These are phyloP conservation scores for Burhinus bistriatus DNA, from an alignment of 2,113 vertebrate genomes.

Conservation along the genomic window DNA sequence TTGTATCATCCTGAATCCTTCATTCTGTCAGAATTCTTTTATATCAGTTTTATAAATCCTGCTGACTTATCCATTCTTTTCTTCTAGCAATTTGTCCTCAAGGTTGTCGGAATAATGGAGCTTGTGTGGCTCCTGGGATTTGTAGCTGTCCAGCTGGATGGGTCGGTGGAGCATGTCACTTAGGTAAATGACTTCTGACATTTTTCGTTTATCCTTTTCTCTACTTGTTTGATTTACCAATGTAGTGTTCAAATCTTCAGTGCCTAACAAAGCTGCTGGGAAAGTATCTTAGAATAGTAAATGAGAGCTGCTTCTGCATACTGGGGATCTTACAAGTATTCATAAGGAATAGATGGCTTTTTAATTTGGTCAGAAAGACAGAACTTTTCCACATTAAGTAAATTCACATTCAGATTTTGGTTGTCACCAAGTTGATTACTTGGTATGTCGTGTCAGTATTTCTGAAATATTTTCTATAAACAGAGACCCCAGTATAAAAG, in stretches of 20 bases:
- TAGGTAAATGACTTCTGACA: constrained; percentile 68
- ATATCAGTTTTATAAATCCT: constrained; percentile 16
- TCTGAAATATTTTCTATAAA: background rate
- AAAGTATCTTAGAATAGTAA: background rate
- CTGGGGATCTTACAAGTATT: background rate
- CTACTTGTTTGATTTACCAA: constrained; percentile 8
- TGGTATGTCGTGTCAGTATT: background rate
- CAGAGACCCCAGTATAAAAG: background rate
- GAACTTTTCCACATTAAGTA: background rate
- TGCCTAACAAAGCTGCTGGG: background rate
- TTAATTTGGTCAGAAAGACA: background rate
- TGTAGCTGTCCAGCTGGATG: constrained; percentile 86
- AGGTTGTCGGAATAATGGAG: constrained; percentile 81
- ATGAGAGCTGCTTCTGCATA: background rate
- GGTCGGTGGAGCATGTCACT: constrained; percentile 84
- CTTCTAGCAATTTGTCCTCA: constrained; percentile 83
- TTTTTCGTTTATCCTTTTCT: constrained; percentile 4
- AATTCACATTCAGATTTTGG: background rate
- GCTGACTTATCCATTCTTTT: constrained; percentile 44
- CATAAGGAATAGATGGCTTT: background rate
- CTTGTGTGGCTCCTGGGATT: constrained; percentile 85
- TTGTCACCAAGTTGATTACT: background rate
- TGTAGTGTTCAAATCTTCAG: background rate
- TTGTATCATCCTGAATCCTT: constrained; percentile 43
- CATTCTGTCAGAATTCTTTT: constrained; percentile 36